These are phyloP conservation scores for Tachycineta bicolor DNA, from an alignment of 2,113 vertebrate genomes.

Conservation along the genomic window DNA sequence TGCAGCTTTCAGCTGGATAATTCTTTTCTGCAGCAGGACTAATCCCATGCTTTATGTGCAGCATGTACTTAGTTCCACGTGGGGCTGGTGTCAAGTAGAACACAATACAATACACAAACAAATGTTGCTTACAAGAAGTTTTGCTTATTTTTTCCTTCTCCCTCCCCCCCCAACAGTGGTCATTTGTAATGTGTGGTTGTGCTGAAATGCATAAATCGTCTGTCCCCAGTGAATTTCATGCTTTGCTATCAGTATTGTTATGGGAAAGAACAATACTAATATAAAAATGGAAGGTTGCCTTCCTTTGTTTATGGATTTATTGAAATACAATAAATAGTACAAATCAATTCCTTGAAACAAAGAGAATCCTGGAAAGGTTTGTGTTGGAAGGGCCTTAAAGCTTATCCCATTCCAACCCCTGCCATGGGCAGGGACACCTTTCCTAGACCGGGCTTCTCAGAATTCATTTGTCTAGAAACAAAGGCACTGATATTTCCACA, in stretches of 20 bases:
- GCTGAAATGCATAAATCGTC: neutral
- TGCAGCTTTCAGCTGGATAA: neutral
- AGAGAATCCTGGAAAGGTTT: neutral
- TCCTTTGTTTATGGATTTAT: neutral
- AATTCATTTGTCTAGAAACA: neutral
- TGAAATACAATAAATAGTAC: neutral
- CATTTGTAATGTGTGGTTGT: neutral
- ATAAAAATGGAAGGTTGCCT: neutral
- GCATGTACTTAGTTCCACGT: neutral
- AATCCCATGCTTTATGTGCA: neutral
- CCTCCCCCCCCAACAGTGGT: neutral
- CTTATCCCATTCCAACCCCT: fast-evolving
- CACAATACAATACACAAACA: neutral
- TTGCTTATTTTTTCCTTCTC: neutral
- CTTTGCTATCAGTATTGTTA: neutral
- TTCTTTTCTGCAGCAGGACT: neutral
- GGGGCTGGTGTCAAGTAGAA: neutral
- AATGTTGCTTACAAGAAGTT: neutral
- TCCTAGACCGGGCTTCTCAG: neutral
- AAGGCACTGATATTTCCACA: neutral
- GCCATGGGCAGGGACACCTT: neutral
- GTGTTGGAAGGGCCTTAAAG: neutral
- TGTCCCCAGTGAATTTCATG: neutral
- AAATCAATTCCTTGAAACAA: neutral
- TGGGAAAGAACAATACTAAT: neutral